Evolutionary conservation across 2,888 invertebrate genomes (phyloP).

Genomic region (Pandemis heparana): DNA sequence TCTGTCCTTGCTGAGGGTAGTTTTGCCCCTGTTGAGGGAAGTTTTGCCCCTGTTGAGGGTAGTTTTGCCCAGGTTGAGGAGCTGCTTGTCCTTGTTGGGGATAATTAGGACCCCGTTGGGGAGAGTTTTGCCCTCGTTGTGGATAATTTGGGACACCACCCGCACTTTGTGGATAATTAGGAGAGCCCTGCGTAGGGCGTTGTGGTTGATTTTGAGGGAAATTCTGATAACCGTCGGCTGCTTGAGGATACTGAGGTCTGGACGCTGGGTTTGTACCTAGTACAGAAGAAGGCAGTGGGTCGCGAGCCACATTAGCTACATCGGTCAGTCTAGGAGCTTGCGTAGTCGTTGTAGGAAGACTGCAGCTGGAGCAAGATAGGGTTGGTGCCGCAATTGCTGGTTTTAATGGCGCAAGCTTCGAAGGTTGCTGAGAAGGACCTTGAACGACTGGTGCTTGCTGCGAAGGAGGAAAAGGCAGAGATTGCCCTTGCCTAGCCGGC

Average conservation of each 20-base stretch:
- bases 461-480: slow-evolving; percentile 61
- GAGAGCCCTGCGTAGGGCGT: slow-evolving; percentile 20
- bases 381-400: slow-evolving; percentile 68
- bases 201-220: slow-evolving; percentile 23
- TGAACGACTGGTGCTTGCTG: slow-evolving; percentile 49
- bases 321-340: slow-evolving; percentile 57
- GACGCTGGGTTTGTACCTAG: slow-evolving; percentile 35
- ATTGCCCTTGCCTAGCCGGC: slow-evolving; percentile 65
- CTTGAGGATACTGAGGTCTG: slow-evolving; percentile 43
- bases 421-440: slow-evolving; percentile 46
- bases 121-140: slow-evolving; percentile 25
- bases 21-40: slow-evolving; percentile 42
- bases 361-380: slow-evolving; percentile 86
- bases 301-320: slow-evolving; percentile 48
- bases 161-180: slow-evolving; percentile 30
- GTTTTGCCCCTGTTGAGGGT: slow-evolving; percentile 44
- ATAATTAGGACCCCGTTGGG: slow-evolving; percentile 37
- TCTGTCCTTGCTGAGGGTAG: slow-evolving; percentile 46
- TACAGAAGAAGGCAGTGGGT: slow-evolving; percentile 39
- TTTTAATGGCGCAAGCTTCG: slow-evolving; percentile 54
- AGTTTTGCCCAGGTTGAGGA: slow-evolving; percentile 43
- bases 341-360: slow-evolving; percentile 83
- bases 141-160: slow-evolving; percentile 1
- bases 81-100: slow-evolving; percentile 36
- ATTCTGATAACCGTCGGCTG: slow-evolving; percentile 33